Evolutionary conservation across 2,888 invertebrate species (phyloP), one percentile per base, ranked within the genome.

Genomic region (Philhelius pedissequus): DNA sequence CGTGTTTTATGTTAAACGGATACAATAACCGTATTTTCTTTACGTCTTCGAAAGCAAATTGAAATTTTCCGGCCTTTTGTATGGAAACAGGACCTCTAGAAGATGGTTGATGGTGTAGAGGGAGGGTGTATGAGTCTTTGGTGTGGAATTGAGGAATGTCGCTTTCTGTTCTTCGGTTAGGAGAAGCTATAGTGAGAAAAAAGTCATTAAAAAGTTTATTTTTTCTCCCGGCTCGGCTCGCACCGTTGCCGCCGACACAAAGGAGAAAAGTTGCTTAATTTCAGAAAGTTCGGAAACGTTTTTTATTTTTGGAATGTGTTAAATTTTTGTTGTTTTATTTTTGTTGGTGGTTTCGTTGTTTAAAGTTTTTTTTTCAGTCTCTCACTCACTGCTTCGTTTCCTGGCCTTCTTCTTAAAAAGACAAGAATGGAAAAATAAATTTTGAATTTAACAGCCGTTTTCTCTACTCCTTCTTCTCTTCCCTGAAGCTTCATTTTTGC

Each of bases 141-240:
- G n/a, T 40, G 22, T 35, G 3, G 27, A 15, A 3, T 8, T 30
- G 15, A 18, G 22, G 69, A 48, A 13, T 40, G 25, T 38, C 30
- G 45, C 40, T 22, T 38, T 66, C 25, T 40, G 22, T 58, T 25
- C n/a, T n/a, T n/a, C n/a, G n/a, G n/a, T n/a, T n/a, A n/a, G 25
- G 45, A 25, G 45, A 43, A 45, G 38, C 71, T 50, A 52, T 70
- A 70, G 83, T 83, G 83, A 62, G 74, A 74, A 74, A 69, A 79
- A 83, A 84, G 80, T 84, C 84, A 79, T 84, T 84, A 84, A 84
- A 84, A 84, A 84, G 80, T 84, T 84, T 84, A 30, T 58, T 66
- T 54, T 43, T 45, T 52, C 35, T 20, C 32, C 40, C 43, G 64
- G 45, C 32, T 45, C 43, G 64, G 45, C 32, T 45, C 64, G 64